Base-by-base conservation (phyloP, 2,888 invertebrate species). In the Dolichopus griseipennis region DNA sequence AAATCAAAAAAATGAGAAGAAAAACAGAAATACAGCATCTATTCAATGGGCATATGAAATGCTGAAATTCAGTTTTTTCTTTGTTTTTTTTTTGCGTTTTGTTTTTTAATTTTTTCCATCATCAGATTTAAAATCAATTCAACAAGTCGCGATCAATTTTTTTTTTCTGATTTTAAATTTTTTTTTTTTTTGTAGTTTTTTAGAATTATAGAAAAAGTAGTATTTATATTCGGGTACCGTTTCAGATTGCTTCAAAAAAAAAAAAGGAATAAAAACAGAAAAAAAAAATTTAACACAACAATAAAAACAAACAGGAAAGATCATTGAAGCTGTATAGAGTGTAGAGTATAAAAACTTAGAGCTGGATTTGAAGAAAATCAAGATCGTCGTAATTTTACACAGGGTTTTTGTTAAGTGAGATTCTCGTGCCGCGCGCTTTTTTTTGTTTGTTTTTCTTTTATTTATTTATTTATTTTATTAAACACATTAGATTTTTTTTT, bases 81-180 rank as follows among this genome's bases (percentile, higher is more conserved):
- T 37, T 37, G 37, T 37, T 10, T 52, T 52, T 15, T 52, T 52
- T n/a, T n/a, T n/a, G n/a, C n/a, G n/a, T n/a, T n/a, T n/a, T n/a
- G n/a, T n/a, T n/a, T 18, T 52, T 15, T 52, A 18, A n/a, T n/a
- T 18, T 52, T 52, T 52, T 52, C 18, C 52, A 18, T 52, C 52
- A 52, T 52, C 52, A 15, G 52, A 52, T 52, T 52, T 52, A 52
- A 52, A 52, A 52, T 52, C 52, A 52, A 52, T 52, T 52, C 52
- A 52, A 52, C 52, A 52, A 52, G 52, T 52, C 52, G 52, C 52
- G 52, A 52, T 52, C 52, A 52, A 52, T 52, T 52, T 18, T 52
- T 52, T 4, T 6, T 15, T 18, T 52, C 18, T n/a, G 9, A 2
- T 52, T 52, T 43, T 43, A 4, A 10, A 15, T 15, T 43, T 43